Base-by-base conservation (phyloP, 2,113 vertebrate species). In the Microtus ochrogaster region DNA sequence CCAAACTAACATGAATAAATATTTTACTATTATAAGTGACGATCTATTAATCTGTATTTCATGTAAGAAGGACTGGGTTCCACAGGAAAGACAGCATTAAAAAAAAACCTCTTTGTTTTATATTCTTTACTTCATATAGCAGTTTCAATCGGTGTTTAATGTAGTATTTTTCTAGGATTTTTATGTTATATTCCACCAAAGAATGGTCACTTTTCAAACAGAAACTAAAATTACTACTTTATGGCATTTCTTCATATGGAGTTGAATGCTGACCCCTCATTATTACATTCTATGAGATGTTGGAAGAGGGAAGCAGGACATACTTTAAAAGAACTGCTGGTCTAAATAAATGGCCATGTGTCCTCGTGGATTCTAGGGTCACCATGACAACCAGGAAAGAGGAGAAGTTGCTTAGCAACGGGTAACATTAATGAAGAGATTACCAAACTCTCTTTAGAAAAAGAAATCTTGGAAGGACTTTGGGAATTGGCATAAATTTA, bases 331-430 rank as follows among this genome's bases (percentile, higher is more conserved):
- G 9, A 58, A 24, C 5, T 93, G 13, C 70, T 84, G 58, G 58
- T 94, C 89, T 91, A 91, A 96, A 97, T 77, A 93, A 90, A 97
- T 97, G 95, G 78, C 74, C 97, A 84, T 96, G 74, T 92, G 92
- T 96, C 96, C 90, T 93, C 24, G 68, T 82, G 95, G 33, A 97
- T 94, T 95, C 78, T 96, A 95, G 87, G 21, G 86, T 74, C 92
- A 96, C 96, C 92, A 97, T 97, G 85, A 85, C 83, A 98, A 98
- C 95, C 17, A 96, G 82, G 52, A 92, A 97, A 93, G 65, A 83
- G 89, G 73, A 70, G 41, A 21, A 90, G 91, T 98, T 98, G 94
- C 97, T 90, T 98, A 98, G 97, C 94, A 98, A 98, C 97, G 92
- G 49, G 61, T 68, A 96, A 83, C 89, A 92, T 96, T 97, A 97